phyloP scores from a whole-genome alignment of 2,888 invertebrate species.

The Nemotelus pantherinus region DNA sequence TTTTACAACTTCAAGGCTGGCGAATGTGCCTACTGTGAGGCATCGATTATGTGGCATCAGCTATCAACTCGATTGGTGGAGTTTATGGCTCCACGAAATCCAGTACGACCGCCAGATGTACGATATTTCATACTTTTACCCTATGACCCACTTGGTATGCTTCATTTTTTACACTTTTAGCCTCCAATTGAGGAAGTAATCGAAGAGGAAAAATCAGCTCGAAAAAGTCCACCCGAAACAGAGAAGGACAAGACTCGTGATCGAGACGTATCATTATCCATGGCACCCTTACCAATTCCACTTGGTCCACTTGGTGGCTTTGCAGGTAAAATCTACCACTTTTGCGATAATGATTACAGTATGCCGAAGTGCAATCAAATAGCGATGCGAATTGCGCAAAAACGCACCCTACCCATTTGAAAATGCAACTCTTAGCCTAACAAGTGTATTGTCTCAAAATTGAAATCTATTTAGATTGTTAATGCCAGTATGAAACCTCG shows the following conservation, averaged over 20 bases:
- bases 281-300: slow-evolving; percentile 65
- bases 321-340: slow-evolving; percentile 59
- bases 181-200: slow-evolving; percentile 75
- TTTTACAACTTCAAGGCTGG: slow-evolving; percentile 57
- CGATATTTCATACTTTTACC: slow-evolving; percentile 57
- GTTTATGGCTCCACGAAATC: slow-evolving; percentile 79
- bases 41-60: slow-evolving; percentile 94
- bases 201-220: slow-evolving; percentile 71
- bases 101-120: slow-evolving; percentile 80
- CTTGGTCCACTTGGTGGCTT: slow-evolving; percentile 65
- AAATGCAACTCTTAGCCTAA: no score
- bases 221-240: slow-evolving; percentile 77
- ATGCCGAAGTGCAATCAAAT: no score
- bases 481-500: no score
- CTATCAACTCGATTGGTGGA: slow-evolving; percentile 82
- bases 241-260: slow-evolving; percentile 73
- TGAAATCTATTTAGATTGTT: no score
- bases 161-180: slow-evolving; percentile 58
- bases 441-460: no score
- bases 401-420: no score
- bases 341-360: no score
- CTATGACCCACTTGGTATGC: background rate
- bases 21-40: slow-evolving; percentile 93
- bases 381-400: no score
- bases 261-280: slow-evolving; percentile 67